These are phyloP conservation scores for Zenarchopterus dispar DNA, from an alignment of 2,797 vertebrate genomes.

Conservation along the genomic window DNA sequence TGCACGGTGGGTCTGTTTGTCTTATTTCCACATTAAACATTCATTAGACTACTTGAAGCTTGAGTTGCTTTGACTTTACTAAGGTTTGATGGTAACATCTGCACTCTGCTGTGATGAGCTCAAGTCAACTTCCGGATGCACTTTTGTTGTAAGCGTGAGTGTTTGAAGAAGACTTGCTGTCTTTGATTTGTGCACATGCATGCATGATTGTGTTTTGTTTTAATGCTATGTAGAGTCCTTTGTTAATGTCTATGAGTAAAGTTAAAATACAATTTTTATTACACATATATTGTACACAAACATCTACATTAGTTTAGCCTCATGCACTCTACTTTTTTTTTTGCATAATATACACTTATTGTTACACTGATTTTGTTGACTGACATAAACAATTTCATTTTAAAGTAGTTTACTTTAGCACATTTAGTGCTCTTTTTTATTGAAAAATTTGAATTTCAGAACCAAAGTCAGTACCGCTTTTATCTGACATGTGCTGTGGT, in stretches of 20 bases:
- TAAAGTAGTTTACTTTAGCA: not conserved
- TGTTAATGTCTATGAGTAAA: slow-evolving; percentile 14
- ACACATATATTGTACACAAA: slow-evolving; percentile 1
- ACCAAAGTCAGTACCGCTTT: slow-evolving; percentile 6
- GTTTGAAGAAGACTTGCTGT: slow-evolving; percentile 3
- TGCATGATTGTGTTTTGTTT: slow-evolving; percentile 10
- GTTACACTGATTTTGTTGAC: too few species aligned
- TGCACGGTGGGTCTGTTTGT: slow-evolving; percentile 6
- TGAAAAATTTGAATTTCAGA: slow-evolving; percentile 12
- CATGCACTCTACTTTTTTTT: not conserved
- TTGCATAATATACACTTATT: too few species aligned
- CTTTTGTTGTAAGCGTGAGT: slow-evolving; percentile 7
- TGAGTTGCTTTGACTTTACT: slow-evolving; percentile 30
- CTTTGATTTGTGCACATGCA: too few species aligned
- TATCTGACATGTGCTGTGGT: slow-evolving; percentile 7
- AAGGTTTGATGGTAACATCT: slow-evolving; percentile 31
- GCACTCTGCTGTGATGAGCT: slow-evolving; percentile 21
- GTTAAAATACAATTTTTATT: slow-evolving; percentile 7
- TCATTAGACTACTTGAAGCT: slow-evolving; percentile 25
- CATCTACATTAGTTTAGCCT: not conserved
- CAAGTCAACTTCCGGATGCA: slow-evolving; percentile 25
- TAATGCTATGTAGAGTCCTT: slow-evolving; percentile 19
- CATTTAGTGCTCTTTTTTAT: slow-evolving; percentile 23
- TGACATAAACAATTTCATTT: too few species aligned
- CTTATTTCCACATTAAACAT: slow-evolving; percentile 30